Conservation (phyloP, 2,113 vertebrate species). For the Channa maculata region DNA sequence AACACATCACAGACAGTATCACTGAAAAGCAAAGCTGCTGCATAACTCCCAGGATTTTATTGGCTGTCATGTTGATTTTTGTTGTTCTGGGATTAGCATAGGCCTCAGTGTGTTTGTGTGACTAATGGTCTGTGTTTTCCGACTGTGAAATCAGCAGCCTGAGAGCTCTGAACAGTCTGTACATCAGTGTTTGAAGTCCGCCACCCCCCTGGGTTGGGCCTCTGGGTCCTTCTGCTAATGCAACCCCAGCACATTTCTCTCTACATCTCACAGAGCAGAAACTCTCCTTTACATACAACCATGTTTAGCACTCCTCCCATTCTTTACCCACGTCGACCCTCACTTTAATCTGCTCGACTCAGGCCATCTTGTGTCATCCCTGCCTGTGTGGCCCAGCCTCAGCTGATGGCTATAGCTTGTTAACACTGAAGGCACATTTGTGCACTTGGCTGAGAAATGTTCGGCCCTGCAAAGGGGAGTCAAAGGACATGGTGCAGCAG, state of each 20-base stretch:
- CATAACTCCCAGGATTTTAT: constrained; percentile 70
- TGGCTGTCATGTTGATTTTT: constrained; percentile 69
- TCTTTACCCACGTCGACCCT: constrained; percentile 43
- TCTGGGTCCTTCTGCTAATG: constrained; percentile 59
- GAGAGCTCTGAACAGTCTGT: constrained; percentile 50
- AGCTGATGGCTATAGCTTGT: constrained; percentile 74
- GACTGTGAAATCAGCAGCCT: constrained; percentile 68
- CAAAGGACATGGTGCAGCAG: constrained; percentile 29
- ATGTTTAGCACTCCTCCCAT: constrained; percentile 49
- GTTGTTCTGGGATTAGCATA: constrained; percentile 75
- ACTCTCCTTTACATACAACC: constrained; percentile 57
- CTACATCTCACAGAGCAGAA: constrained; percentile 31
- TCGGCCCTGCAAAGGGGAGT: neutral
- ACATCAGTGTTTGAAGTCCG: constrained; percentile 62
- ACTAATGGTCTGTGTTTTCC: constrained; percentile 75
- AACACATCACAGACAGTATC: constrained; percentile 65
- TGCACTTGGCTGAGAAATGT: constrained; percentile 59
- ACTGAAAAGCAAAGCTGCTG: constrained; percentile 63
- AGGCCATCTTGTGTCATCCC: constrained; percentile 23
- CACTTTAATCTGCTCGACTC: constrained; percentile 27
- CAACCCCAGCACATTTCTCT: constrained; percentile 45
- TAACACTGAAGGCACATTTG: constrained; percentile 77
- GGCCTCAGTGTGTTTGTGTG: constrained; percentile 67
- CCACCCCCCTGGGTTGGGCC: constrained; percentile 16
- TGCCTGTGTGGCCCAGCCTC: constrained; percentile 31